Percentiles rank a stretch among this genome's conserved stretches.
These are phyloP conservation scores for Hypercompe scribonia DNA, from an alignment of 2,888 invertebrate genomes.

Conservation along the genomic window DNA sequence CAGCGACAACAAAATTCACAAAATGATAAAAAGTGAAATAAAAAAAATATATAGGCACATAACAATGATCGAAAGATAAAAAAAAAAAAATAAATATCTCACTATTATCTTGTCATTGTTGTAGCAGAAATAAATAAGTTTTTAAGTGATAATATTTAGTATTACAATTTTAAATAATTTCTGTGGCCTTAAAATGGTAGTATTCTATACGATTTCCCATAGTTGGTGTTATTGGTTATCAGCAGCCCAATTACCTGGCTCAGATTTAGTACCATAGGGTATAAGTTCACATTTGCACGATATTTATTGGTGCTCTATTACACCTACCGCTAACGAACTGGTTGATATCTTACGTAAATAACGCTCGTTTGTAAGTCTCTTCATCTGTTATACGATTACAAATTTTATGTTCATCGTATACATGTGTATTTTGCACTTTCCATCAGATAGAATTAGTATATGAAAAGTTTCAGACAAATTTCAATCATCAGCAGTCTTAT, in stretches of 20 bases:
- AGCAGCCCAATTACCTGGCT: conserved; percentile 58
- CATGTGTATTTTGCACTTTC: conserved; percentile 4
- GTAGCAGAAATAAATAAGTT: background rate
- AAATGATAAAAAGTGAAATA: no score
- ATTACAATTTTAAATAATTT: background rate
- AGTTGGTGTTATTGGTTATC: conserved; percentile 39
- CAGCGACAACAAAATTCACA: no score
- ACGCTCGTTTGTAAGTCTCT: conserved; percentile 43
- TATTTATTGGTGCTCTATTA: conserved; percentile 66
- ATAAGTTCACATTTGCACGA: conserved; percentile 58
- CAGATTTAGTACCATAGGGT: conserved; percentile 55
- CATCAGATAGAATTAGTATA: no score
- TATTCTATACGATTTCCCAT: background rate
- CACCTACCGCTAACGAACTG: conserved; percentile 65
- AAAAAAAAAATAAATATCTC: no score
- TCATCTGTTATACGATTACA: conserved; percentile 35
- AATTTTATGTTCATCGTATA: conserved; percentile 8
- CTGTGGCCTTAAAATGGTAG: background rate
- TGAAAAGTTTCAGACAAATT: no score
- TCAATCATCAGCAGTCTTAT: no score
- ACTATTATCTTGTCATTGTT: background rate
- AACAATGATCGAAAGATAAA: no score
- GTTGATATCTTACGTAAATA: conserved; percentile 55
- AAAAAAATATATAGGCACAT: no score
- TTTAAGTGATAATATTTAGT: background rate